These are phyloP conservation scores for Ornithorhynchus anatinus DNA, from an alignment of 2,113 vertebrate species.

Conservation along the genomic window DNA sequence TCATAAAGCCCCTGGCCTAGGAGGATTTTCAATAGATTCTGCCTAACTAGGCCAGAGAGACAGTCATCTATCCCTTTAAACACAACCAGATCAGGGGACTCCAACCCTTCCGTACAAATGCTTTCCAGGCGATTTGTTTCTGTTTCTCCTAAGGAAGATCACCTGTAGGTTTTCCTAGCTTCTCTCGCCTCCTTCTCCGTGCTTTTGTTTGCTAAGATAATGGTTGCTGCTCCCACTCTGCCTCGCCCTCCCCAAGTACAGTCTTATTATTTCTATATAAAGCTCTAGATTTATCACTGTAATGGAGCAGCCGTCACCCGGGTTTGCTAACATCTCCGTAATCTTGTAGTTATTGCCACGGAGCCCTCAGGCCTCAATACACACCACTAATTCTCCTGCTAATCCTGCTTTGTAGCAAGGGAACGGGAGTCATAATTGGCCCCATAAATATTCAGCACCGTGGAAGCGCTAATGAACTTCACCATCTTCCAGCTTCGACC, in stretches of 20 bases:
- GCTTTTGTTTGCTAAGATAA: neutral
- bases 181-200: neutral
- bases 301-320: conserved; percentile 30
- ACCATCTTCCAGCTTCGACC: conserved; percentile 1
- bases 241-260: neutral
- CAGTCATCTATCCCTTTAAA: neutral
- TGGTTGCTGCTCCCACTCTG: neutral
- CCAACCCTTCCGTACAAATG: neutral
- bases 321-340: conserved; percentile 58
- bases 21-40: neutral
- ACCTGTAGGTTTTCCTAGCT: neutral
- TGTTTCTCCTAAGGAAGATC: neutral
- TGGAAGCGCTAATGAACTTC: conserved; percentile 8
- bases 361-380: conserved; percentile 51
- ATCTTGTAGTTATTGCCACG: conserved; percentile 68
- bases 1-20: neutral
- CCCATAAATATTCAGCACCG: conserved; percentile 61
- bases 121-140: too few relatives aligned
- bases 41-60: neutral
- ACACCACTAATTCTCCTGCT: conserved; percentile 54
- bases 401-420: conserved; percentile 41
- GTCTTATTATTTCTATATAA: conserved; percentile 62
- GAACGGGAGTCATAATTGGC: conserved; percentile 48
- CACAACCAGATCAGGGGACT: too few relatives aligned
- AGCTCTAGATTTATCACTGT: conserved; percentile 56